A percentile compares a stretch with the other conserved stretches of the same genome.
Evolutionary conservation across 2,113 vertebrate genomes (phyloP).

Genomic region (Equus przewalskii): DNA sequence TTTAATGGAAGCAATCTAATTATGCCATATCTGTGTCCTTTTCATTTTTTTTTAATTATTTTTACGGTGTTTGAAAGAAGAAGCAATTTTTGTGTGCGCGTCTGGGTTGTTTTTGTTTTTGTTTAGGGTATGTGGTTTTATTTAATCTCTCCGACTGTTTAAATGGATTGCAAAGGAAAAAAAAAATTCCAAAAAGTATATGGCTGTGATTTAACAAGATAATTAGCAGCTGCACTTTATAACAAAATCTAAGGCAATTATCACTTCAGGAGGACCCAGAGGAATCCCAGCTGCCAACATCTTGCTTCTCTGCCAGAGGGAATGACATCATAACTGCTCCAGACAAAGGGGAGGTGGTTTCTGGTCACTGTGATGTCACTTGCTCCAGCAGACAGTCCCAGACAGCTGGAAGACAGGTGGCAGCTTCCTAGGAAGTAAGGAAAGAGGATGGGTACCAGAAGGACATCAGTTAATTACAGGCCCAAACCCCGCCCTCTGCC

Average conservation of each 20-base stretch:
- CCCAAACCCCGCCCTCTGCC: not conserved
- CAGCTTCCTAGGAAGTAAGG: constrained; percentile 29
- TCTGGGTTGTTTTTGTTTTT: constrained; percentile 79
- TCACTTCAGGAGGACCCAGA: constrained; percentile 84
- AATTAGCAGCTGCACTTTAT: constrained; percentile 85
- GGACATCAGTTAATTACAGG: not conserved
- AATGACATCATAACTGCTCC: constrained; percentile 82
- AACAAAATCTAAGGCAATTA: constrained; percentile 86
- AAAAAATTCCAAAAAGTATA: constrained; percentile 83
- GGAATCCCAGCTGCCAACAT: constrained; percentile 83
- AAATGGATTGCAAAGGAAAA: constrained; percentile 81
- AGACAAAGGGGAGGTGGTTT: constrained; percentile 81
- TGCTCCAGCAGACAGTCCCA: constrained; percentile 66
- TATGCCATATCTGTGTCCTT: constrained; percentile 75
- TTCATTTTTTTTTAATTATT: constrained; percentile 69
- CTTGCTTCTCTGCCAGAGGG: constrained; percentile 78
- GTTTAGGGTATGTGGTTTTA: constrained; percentile 82
- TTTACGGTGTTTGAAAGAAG: constrained; percentile 69
- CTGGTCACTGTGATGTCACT: constrained; percentile 83
- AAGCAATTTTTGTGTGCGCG: not conserved
- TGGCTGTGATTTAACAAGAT: constrained; percentile 85
- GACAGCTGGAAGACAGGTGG: constrained; percentile 73
- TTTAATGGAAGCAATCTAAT: constrained; percentile 85
- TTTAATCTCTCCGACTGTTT: constrained; percentile 82
- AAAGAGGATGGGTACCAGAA: not conserved